Evolutionary conservation across 1,140 invertebrate genomes (phyloP), one percentile per base, ranked within the genome.

Genomic region (Frieseomelitta varia): DNA sequence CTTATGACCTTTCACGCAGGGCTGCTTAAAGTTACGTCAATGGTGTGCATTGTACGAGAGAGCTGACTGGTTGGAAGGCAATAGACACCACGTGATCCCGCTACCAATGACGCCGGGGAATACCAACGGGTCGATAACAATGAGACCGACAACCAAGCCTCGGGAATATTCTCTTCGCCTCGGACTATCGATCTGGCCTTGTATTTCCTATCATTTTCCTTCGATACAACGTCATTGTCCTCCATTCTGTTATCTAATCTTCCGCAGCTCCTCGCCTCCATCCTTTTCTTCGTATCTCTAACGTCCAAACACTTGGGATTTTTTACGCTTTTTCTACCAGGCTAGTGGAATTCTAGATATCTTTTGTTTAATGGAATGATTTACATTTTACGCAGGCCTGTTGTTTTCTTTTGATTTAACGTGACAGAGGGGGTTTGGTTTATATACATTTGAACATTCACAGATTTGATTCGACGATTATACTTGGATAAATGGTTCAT

Each of bases 81-180:
- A 90, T 88, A 85, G 85, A 88, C 72, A 84, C 82, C 87, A 88
- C 89, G 89, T 90, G 87, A 91, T 90, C 83, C 53, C 17, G 87
- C 86, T 91, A 88, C 85, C 87, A 90, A 87, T 90, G 80, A 84
- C 74, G 86, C 65, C 72, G 61, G 80, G 76, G 81, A 76, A 88
- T 74, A 78, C 84, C 86, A 90, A 51, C 74, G 85, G 85, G 81
- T 91, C 87, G 90, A 91, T 91, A 90, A 90, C 87, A 88, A 88
- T 88, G 85, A 90, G 56, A 90, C 82, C 82, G 84, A 87, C 84
- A 88, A 89, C 58, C 67, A 56, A 47, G 51, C 55, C 55, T 77
- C 86, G 47, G 69, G 89, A 90, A 88, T 81, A 87, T 88, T 90
- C 78, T 61, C 63, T 67, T 71, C 65, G 58, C 30, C 30, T 65